phyloP scores from a whole-genome alignment of 2,113 vertebrate genomes.

The Noctilio leporinus region DNA sequence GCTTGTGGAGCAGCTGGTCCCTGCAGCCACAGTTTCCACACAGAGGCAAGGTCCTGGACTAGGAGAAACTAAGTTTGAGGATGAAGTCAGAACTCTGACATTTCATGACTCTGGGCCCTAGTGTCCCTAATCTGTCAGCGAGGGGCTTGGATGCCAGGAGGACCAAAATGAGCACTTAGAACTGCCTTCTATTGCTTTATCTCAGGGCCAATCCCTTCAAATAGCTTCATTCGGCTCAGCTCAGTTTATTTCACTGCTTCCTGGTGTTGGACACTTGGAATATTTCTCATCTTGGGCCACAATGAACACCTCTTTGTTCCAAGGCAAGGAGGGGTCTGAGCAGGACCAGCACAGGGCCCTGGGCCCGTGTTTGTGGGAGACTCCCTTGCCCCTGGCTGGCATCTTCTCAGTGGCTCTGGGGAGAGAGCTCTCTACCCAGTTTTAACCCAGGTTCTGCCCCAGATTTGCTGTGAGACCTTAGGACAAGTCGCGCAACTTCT shows the following conservation, averaged over 20 bases:
- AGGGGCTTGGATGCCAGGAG: not conserved
- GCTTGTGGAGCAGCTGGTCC: not conserved
- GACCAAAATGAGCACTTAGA: not conserved
- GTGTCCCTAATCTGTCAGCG: not conserved
- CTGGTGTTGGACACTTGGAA: not conserved
- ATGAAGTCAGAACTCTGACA: not conserved
- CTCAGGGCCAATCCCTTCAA: not conserved
- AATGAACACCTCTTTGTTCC: not conserved
- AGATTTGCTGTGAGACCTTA: not conserved
- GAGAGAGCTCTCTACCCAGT: not conserved
- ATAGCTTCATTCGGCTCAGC: not conserved
- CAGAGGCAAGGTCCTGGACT: not conserved
- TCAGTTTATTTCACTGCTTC: not conserved
- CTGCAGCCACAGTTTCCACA: not conserved
- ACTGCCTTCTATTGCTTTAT: not conserved
- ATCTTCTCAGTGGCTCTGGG: no score
- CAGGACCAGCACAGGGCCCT: not conserved
- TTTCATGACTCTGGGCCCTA: not conserved
- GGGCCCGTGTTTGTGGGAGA: not conserved
- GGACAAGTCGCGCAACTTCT: not conserved
- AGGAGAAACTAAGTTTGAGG: not conserved
- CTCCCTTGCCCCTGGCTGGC: not conserved
- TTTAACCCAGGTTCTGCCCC: not conserved
- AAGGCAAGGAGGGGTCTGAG: not conserved
- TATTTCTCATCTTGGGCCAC: not conserved